A percentile compares a stretch with the other conserved stretches of the same genome.
Conservation (phyloP, 2,113 vertebrate genomes). For the Brachyhypopomus occidentalis region DNA sequence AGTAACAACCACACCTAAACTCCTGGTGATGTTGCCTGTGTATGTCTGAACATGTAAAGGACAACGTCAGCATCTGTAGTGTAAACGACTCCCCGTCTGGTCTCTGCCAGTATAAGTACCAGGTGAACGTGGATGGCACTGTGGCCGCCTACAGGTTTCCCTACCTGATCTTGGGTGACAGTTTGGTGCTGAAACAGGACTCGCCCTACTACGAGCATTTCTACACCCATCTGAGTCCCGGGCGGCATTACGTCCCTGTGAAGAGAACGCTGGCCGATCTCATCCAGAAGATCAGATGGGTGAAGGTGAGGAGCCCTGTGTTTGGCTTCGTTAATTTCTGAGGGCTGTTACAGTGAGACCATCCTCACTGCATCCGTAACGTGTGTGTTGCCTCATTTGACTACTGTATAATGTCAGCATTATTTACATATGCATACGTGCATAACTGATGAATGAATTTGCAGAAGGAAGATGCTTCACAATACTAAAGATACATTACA, state of each 20-base stretch:
- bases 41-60: not conserved
- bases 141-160: constrained; percentile 93
- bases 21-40: not conserved
- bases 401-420: not conserved
- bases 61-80: no score
- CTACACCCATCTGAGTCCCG: constrained; percentile 79
- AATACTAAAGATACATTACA: no score
- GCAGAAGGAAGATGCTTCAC: no score
- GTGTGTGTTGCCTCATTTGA: not conserved
- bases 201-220: constrained; percentile 91
- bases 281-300: constrained; percentile 86
- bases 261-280: constrained; percentile 85
- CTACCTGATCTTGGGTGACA: constrained; percentile 89
- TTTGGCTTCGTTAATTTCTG: no score
- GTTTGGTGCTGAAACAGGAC: constrained; percentile 90
- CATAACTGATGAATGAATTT: no score
- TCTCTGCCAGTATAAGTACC: constrained; percentile 85
- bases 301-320: constrained; percentile 70
- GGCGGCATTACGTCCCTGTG: constrained; percentile 84
- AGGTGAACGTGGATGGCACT: constrained; percentile 89
- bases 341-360: not conserved
- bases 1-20: no score
- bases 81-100: not conserved
- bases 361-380: no score
- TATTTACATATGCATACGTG: no score